phyloP scores from a whole-genome alignment of 30 jellyfish, hydroid and myxozoan species.

The Haliclystus octoradiatus region DNA sequence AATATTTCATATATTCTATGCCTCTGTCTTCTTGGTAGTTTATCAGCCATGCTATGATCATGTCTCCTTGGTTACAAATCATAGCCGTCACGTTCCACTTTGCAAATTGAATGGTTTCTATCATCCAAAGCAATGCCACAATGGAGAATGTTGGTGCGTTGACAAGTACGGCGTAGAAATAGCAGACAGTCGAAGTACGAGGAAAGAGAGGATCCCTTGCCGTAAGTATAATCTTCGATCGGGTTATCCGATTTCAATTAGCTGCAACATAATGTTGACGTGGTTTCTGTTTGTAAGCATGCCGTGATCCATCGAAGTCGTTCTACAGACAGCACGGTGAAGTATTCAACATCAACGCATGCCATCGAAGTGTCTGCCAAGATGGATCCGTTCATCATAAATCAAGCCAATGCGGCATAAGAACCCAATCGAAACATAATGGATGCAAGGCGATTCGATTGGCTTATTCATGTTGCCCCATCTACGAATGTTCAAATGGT shows the following conservation, averaged over 20 bases:
- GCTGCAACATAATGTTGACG: background rate
- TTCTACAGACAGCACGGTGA: constrained; percentile 9
- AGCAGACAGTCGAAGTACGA: background rate
- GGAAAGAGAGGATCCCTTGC: background rate
- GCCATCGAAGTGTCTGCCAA: background rate
- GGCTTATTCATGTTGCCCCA: constrained; percentile 3
- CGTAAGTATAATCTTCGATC: background rate
- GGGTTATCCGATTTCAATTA: background rate
- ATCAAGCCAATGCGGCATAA: background rate
- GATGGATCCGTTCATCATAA: background rate
- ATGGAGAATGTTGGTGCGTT: constrained; percentile 9
- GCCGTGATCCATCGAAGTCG: constrained; percentile 14
- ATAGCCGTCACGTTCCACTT: background rate
- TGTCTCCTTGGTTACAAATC: background rate
- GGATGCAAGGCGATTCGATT: constrained; percentile 1
- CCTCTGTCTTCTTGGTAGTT: background rate
- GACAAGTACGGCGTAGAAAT: constrained; percentile 12
- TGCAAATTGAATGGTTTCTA: constrained; percentile 3
- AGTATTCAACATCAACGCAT: constrained; percentile 3
- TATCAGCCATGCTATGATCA: constrained; percentile 12
- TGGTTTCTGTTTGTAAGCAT: background rate
- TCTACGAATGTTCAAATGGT: background rate
- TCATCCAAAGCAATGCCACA: constrained; percentile 1
- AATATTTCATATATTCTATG: no score
- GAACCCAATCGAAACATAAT: background rate